Conservation (phyloP, 2,888 invertebrate species). For the Brachynemurus nebulosus region DNA sequence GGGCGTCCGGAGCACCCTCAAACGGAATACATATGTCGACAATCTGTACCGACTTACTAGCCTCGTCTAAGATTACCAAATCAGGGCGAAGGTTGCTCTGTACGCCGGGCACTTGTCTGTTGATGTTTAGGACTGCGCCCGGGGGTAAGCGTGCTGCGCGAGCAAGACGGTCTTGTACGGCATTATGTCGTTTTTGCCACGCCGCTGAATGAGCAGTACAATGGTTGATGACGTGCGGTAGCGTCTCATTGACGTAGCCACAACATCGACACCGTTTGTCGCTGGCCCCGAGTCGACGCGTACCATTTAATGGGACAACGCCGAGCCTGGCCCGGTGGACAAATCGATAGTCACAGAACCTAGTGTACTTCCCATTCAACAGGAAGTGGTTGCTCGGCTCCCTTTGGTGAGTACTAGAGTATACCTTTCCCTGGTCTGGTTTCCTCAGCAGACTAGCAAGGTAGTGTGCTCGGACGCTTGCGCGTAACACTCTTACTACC, state of each 20-base stretch:
- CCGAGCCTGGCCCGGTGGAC: constrained; percentile 25
- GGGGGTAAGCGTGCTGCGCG: constrained; percentile 11
- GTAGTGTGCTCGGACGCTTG: constrained; percentile 8
- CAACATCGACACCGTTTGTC: constrained; percentile 21
- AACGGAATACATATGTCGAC: constrained; percentile 25
- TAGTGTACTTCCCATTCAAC: constrained; percentile 17
- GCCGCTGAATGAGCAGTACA: constrained; percentile 23
- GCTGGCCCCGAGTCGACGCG: constrained; percentile 11
- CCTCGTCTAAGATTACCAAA: constrained; percentile 18
- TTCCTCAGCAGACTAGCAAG: constrained; percentile 9
- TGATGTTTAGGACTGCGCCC: constrained; percentile 13
- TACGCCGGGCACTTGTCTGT: constrained; percentile 11
- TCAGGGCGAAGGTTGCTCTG: constrained; percentile 18
- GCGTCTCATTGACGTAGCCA: constrained; percentile 20
- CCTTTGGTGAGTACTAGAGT: constrained; percentile 12
- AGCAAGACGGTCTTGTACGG: constrained; percentile 17
- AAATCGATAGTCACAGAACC: constrained; percentile 29
- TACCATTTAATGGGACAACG: constrained; percentile 10
- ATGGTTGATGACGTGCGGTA: constrained; percentile 27
- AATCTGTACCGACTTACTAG: constrained; percentile 16
- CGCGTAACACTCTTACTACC: constrained; percentile 5
- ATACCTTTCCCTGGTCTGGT: constrained; percentile 23
- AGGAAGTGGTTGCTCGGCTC: constrained; percentile 23
- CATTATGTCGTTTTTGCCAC: constrained; percentile 20
- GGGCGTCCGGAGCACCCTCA: constrained; percentile 17